Base-by-base conservation (phyloP, 2,888 invertebrate genomes). In the Erannis defoliaria region DNA sequence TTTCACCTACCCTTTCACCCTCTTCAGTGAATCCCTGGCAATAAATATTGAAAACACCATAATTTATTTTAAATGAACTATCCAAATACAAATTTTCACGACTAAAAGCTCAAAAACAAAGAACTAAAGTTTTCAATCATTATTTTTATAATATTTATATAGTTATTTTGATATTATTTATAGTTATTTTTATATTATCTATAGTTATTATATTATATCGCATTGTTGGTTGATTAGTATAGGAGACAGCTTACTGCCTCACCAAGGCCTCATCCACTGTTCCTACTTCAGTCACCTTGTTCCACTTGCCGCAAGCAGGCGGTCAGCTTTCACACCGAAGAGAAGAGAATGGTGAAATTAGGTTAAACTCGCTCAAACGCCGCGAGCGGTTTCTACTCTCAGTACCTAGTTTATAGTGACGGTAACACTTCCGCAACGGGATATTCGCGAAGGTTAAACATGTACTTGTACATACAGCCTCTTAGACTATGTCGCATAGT, bases 361-460 rank as follows among this genome's bases (percentile, higher is more conserved):
- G 88, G 88, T 87, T 88, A 86, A 87, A 86, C 84, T 85, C 62
- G 40, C 49, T 59, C 63, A 64, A 51, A 72, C 72, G 73, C 67
- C 60, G 54, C 37, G 49, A 29, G 49, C 54, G 0, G 46, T 40
- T n/a, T 38, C 16, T 45, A 31, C 19, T 46, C 46, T 12, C 46
- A 12, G 19, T 58, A n/a, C n/a, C n/a, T n/a, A 31, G 18, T 53
- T 5, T 43, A 14, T 12, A 33, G 18, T 12, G 43, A 45, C 51
- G 31, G 57, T 38, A 31, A 58, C 37, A 46, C 33, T 38, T 53
- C 51, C 51, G 35, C n/a, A 6, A 16, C n/a, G 35, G 33, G 14
- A 45, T 35, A n/a, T 50, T 50, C 5, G 0, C 6, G 23, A 53
- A 40, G 42, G 51, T 53, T 53, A 42, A 8, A 19, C 5, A 21